Conservation (phyloP, 2,888 invertebrate genomes). For the Agrenia bidenticulata region DNA sequence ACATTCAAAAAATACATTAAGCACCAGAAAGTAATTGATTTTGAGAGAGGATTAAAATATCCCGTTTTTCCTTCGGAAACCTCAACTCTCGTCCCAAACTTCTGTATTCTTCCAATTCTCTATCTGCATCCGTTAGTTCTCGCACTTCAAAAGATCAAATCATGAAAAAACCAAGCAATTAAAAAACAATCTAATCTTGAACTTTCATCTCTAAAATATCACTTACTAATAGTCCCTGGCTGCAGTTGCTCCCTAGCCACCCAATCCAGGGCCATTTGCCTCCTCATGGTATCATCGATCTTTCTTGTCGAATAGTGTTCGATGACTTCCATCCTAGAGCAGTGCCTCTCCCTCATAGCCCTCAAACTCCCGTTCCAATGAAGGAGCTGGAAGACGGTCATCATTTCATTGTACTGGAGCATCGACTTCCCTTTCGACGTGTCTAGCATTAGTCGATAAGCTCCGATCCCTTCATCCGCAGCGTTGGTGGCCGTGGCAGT, state of each 20-base stretch:
- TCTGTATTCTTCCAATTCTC: slow-evolving; percentile 80
- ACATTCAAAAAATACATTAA: slow-evolving; percentile 1
- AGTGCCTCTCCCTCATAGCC: slow-evolving; percentile 92
- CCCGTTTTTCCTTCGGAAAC: slow-evolving; percentile 93
- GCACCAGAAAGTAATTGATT: slow-evolving; percentile 57
- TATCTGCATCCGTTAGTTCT: slow-evolving; percentile 80
- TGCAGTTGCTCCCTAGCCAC: slow-evolving; percentile 63
- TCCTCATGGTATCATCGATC: slow-evolving; percentile 91
- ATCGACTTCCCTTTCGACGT: slow-evolving; percentile 75
- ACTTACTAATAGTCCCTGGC: slow-evolving; percentile 42
- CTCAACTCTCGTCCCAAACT: slow-evolving; percentile 85
- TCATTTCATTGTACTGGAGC: slow-evolving; percentile 93
- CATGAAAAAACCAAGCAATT: slow-evolving; percentile 5
- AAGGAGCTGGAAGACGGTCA: slow-evolving; percentile 94
- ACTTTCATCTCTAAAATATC: not conserved
- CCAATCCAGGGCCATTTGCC: slow-evolving; percentile 95
- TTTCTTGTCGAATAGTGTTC: slow-evolving; percentile 91
- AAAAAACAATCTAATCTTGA: not conserved
- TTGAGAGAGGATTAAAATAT: slow-evolving; percentile 85
- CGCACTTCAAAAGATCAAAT: slow-evolving; percentile 58
- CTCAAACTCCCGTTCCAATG: slow-evolving; percentile 97
- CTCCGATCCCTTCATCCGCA: slow-evolving; percentile 51
- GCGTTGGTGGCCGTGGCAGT: slow-evolving; percentile 64
- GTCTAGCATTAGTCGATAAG: slow-evolving; percentile 68
- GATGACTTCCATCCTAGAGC: slow-evolving; percentile 85